Percentiles rank a stretch among this genome's conserved stretches.
These are phyloP conservation scores for Chloroceryle inda DNA, from an alignment of 2,797 vertebrate species.

Conservation along the genomic window DNA sequence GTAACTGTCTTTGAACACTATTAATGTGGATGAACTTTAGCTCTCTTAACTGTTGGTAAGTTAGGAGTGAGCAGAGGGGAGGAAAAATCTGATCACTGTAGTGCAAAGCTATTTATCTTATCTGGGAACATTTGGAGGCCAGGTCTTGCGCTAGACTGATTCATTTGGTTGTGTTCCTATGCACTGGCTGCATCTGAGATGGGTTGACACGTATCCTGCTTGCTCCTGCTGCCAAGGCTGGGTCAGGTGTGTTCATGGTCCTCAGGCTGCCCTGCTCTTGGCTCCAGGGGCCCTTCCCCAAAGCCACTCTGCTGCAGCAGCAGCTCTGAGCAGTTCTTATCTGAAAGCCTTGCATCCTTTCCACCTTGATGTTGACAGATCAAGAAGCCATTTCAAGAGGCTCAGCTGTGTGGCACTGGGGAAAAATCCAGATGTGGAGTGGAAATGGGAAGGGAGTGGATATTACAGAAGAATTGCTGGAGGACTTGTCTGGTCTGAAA, in stretches of 20 bases:
- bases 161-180: not conserved
- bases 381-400: not conserved
- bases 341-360: not conserved
- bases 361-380: accelerated
- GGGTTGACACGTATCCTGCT: not conserved
- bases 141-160: not conserved
- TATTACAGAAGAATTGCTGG: not conserved
- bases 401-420: not conserved
- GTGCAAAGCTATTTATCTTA: not conserved
- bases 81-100: accelerated
- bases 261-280: accelerated
- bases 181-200: not conserved
- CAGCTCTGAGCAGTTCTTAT: not conserved
- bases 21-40: not conserved
- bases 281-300: not conserved
- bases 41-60: not conserved
- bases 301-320: not conserved
- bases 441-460: not conserved
- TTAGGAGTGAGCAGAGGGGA: not conserved
- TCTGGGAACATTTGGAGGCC: not conserved
- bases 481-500: not conserved
- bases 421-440: not conserved
- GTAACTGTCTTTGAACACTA: not conserved
- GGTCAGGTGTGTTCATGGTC: accelerated
- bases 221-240: not conserved